phyloP scores from a whole-genome alignment of 2,113 vertebrate genomes.

The Dipodomys spectabilis region DNA sequence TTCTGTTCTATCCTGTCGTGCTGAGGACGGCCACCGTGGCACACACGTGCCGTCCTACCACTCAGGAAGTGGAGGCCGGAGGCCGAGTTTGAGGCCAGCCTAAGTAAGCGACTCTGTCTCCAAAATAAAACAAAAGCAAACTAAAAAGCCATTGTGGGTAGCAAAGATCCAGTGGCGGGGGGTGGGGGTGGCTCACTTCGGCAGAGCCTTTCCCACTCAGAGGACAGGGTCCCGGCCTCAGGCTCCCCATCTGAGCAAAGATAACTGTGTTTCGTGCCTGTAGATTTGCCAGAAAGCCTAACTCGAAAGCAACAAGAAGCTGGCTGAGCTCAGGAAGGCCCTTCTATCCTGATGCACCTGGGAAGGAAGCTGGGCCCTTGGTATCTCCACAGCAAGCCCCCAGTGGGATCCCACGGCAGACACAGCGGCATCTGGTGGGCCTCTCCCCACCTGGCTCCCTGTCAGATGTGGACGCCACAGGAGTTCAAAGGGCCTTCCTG shows the following conservation, averaged over 20 bases:
- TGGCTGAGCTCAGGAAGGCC: background rate
- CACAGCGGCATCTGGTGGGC: fast-evolving
- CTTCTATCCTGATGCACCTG: background rate
- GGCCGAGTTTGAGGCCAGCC: background rate
- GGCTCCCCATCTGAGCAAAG: background rate
- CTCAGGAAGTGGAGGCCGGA: background rate
- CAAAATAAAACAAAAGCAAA: background rate
- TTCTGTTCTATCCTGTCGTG: background rate
- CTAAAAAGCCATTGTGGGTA: background rate
- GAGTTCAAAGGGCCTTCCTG: no score
- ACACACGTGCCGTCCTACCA: background rate
- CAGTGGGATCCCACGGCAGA: background rate
- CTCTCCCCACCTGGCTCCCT: fast-evolving
- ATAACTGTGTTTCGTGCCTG: background rate
- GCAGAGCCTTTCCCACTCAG: no score
- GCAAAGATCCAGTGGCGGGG: fast-evolving
- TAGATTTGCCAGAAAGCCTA: background rate
- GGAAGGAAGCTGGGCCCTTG: background rate
- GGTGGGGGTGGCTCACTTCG: background rate
- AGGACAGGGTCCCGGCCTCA: no score
- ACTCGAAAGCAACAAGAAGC: background rate
- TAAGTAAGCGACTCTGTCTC: background rate
- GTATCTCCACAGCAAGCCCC: fast-evolving
- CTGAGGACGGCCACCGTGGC: background rate
- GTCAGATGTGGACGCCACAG: no score